Base-by-base conservation (phyloP, 2,797 vertebrate genomes). In the Muraenolepis orangiensis region DNA sequence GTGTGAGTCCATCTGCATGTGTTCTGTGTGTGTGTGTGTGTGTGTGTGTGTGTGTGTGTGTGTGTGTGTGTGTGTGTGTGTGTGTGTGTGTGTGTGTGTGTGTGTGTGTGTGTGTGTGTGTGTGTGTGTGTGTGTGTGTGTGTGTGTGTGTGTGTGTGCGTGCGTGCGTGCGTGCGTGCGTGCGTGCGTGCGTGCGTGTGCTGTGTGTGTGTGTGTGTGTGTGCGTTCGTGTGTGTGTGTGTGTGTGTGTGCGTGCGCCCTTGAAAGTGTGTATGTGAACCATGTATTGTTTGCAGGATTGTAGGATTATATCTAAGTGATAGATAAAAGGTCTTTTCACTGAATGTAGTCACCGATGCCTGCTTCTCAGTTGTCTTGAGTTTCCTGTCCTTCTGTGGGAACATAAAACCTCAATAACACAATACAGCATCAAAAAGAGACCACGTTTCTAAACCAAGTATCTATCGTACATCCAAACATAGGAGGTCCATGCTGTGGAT, bases 81-180 rank as follows among this genome's bases (percentile, higher is more conserved):
- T 18, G 66, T 68, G 67, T 31, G 30, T 32, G 72, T 66, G 67
- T 28, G 64, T 66, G 64, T 28, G 23, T 29, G 23, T 4, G 68
- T 38, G 69, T 20, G 67, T 36, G 31, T 32, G 66, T 69, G 68
- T 69, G 68, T n/a, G 12, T 72, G 14, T 57, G 30, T 64, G 46
- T 31, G 31, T 30, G 14, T 46, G 16, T 18, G 16, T 18, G 18
- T 46, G 4, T 18, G 20, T 18, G 18, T 46, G 42, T 46, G 42
- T 46, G 6, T 46, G 42, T 46, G 42, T n/a, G n/a, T n/a, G n/a
- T n/a, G 16, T 69, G 67, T 69, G 31, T 69, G 67, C 7, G 30
- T 69, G 67, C 18, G 30, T 16, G 30, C 8, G 16, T 31, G 29
- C 8, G 14, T 69, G 16, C n/a, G 31, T 10, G 18, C 10, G 64